Base-by-base conservation (phyloP, 1,140 invertebrate species). In the Magallana angulata region DNA sequence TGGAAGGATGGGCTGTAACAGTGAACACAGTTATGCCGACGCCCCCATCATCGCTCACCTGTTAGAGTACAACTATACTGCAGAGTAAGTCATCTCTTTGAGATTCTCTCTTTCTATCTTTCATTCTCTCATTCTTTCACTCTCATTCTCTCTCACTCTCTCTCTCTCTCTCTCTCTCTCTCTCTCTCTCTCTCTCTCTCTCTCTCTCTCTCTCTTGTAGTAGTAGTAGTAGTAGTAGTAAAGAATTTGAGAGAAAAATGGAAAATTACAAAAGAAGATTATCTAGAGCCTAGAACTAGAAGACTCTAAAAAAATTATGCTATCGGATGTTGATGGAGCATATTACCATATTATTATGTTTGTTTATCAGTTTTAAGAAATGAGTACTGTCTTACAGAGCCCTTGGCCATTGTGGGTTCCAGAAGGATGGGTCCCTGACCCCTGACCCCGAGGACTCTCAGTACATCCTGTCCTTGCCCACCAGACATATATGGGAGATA, bases 1-100 rank as follows among this genome's bases (percentile, higher is more conserved):
- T 91, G 96, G 95, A 48, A 90, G 94, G 85, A 92, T 95, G 88
- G 96, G 96, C 81, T 84, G 96, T n/a, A 96, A 96, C 91, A 95
- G 95, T 90, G 96, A 96, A 91, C 96, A 96, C 88, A 94, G 95
- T 9, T 94, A 90, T 91, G 96, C 95, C 62, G 96, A 96, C 93
- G 96, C 96, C 7, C 96, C 96, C 18, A 96, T 95, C 0, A 94
- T 96, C 84, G 96, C 94, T n/a, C 96, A 96, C 90, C 92, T 95
- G 68, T 94, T 94, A 90, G 96, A 96, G 91, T 96, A 94, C 90
- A 93, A 94, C 57, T 92, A 96, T 88, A 95, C 95, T 56, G 94
- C 94, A 90, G 96, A 96, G 95, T 96, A 91, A 95, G 94, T 92
- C 36, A 48, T 48, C 5, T 48, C 36, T 48, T 48, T 48, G 36